A percentile compares a stretch with the other conserved stretches of the same genome.
phyloP scores from a whole-genome alignment of 2,888 invertebrate species.

The Drosophila paracracens region DNA sequence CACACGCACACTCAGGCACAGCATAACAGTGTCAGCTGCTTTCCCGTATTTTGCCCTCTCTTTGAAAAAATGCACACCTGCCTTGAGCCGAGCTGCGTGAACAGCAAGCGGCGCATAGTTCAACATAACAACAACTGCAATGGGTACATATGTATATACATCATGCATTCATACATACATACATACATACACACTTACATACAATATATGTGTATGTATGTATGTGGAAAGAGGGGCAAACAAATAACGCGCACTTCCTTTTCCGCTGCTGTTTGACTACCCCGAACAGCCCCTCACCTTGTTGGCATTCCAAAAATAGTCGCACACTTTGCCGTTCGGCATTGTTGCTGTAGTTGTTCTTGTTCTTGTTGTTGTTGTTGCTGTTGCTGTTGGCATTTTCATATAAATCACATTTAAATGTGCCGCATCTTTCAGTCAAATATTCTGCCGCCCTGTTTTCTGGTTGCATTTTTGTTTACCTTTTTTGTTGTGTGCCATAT shows the following conservation, averaged over 20 bases:
- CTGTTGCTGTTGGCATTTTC: slow-evolving; percentile 39
- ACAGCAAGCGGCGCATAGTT: slow-evolving; percentile 33
- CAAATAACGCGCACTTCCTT: slow-evolving; percentile 72
- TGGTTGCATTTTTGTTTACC: slow-evolving; percentile 51
- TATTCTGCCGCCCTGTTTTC: slow-evolving; percentile 11
- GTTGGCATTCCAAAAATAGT: slow-evolving; percentile 64
- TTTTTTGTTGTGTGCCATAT: slow-evolving; percentile 43
- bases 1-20: slow-evolving; percentile 8
- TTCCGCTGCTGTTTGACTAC: slow-evolving; percentile 43
- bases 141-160: background rate
- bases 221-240: slow-evolving; percentile 23
- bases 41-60: background rate
- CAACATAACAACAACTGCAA: slow-evolving; percentile 7
- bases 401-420: slow-evolving; percentile 74
- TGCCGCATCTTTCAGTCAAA: slow-evolving; percentile 53
- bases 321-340: slow-evolving; percentile 29
- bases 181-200: background rate
- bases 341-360: background rate
- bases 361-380: slow-evolving; percentile 6
- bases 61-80: slow-evolving; percentile 47
- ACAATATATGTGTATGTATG: background rate
- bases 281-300: slow-evolving; percentile 18
- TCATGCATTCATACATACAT: background rate
- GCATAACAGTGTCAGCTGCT: slow-evolving; percentile 41
- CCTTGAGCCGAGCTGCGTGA: slow-evolving; percentile 22